Percentiles rank a stretch among this genome's conserved stretches.
phyloP scores from a whole-genome alignment of 2,888 invertebrate genomes.

The Osmoderma eremita region DNA sequence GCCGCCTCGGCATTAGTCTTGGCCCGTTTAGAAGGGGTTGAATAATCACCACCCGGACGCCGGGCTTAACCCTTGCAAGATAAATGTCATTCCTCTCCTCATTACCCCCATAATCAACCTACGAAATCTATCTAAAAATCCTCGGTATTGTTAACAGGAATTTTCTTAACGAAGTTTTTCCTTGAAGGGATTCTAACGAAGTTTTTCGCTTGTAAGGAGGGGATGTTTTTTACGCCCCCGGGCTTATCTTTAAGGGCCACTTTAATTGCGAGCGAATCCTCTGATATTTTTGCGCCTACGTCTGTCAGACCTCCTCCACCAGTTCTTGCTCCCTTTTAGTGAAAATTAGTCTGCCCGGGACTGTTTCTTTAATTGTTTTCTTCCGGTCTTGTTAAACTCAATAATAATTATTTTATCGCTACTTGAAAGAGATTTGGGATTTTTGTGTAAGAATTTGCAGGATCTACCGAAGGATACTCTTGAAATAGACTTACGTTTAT shows the following conservation, averaged over 20 bases:
- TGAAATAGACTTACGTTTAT: too few species aligned
- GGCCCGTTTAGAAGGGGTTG: constrained; percentile 62
- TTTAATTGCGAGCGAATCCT: constrained; percentile 62
- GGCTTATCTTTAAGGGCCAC: constrained; percentile 64
- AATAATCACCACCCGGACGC: constrained; percentile 62
- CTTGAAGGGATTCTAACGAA: constrained; percentile 59
- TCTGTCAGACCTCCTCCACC: constrained; percentile 50
- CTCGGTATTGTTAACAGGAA: constrained; percentile 58
- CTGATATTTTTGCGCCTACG: constrained; percentile 55
- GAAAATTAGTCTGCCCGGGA: constrained; percentile 24
- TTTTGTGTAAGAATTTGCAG: background rate
- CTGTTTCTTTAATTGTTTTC: constrained; percentile 36
- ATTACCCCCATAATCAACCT: constrained; percentile 60
- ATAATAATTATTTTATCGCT: constrained; percentile 25
- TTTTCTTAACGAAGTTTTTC: constrained; percentile 59
- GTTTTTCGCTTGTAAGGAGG: constrained; percentile 59
- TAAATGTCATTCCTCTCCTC: constrained; percentile 63
- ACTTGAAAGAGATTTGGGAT: constrained; percentile 17
- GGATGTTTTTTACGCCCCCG: constrained; percentile 63
- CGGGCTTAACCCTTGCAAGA: constrained; percentile 63
- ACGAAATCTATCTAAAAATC: constrained; percentile 60
- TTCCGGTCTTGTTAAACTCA: constrained; percentile 26
- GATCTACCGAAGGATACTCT: background rate
- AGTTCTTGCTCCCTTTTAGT: constrained; percentile 7
- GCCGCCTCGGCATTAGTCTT: constrained; percentile 61